Evolutionary conservation across 2,113 vertebrate species (phyloP), one percentile per base, ranked within the genome.

Genomic region (Cephalopterus ornatus): DNA sequence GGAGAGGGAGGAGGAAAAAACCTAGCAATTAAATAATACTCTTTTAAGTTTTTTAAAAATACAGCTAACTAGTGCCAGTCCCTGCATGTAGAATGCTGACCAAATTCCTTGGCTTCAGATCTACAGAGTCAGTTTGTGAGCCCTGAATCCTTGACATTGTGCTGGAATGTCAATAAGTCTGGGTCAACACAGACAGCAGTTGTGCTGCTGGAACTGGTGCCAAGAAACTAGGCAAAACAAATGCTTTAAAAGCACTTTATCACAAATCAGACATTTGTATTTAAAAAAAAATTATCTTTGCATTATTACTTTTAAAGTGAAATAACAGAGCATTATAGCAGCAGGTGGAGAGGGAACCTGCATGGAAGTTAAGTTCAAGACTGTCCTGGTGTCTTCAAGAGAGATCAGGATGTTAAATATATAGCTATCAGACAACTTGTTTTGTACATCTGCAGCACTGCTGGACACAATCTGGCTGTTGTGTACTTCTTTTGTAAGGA

Each of bases 1-100:
- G 11, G 6, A 1, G 0, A 1, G 5, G 15, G 6, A 3, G 2
- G 8, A 14, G 13, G 24, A 4, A 14, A 11, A 15, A 26, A n/a
- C n/a, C n/a, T n/a, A 21, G 1, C 27, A 76, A 6, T n/a, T 0
- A 74, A 73, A 53, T 14, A 50, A 46, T 14, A 50, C 1, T 37
- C 4, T 14, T 42, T 35, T 58, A 42, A 33, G 5, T 30, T 71
- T 23, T 55, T 24, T 4, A 41, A 79, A 67, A 62, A 6, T 14
- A n/a, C 0, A 4, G 10, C 9, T 72, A 75, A 27, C 4, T 65
- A 9, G 5, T 53, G 21, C 6, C 85, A 33, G 12, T 39, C 9
- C 8, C 3, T 46, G 23, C 5, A 5, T 28, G 5, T 32, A 24
- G n/a, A 59, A 88, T 93, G 10, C 12, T 70, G 14, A 55, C 15